Evolutionary conservation across 2,113 vertebrate genomes (phyloP), one percentile per base, ranked within the genome.

Genomic region (Halichoeres trimaculatus): DNA sequence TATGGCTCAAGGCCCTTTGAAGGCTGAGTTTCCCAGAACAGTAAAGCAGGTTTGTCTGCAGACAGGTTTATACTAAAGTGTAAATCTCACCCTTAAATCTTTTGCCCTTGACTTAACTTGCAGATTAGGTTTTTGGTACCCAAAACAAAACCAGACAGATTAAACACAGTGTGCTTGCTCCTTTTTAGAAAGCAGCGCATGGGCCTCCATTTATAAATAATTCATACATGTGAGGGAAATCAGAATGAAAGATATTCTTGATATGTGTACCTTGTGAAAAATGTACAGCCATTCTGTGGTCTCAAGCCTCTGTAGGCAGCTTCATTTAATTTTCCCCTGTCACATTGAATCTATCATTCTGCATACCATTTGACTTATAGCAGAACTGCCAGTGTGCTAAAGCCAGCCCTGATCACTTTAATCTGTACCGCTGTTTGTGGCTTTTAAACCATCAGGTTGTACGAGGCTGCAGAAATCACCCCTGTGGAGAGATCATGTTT

Each of bases 11-110:
- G 74, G 72, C 30, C 63, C 64, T 76, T 76, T 69, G 70, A 85
- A 70, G 53, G 71, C 41, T 23, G 26, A 57, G 62, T 81, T 80
- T 87, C 75, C 81, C 70, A 69, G 74, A 73, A 70, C 47, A 74
- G 61, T 74, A 68, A 57, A 69, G 73, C 71, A 66, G 22, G 5
- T 65, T 71, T 76, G 26, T 73, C 10, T 68, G 45, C 40, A 1
- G 68, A 86, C 77, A 85, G 57, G 72, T 88, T 91, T 88, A 71
- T 56, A 66, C 69, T 61, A 41, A 7, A 40, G 8, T 34, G 75
- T 79, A 82, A 84, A 85, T 81, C 60, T 76, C 51, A 22, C 20
- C 20, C 54, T 30, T 85, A 81, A 67, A 79, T 91, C 74, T 85
- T 67, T 69, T 54, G 38, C 56, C 41, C 34, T 60, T 41, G 67